A percentile compares a stretch with the other conserved stretches of the same genome.
Conservation (phyloP, 2,888 invertebrate species). For the Drosophila mimetica region DNA sequence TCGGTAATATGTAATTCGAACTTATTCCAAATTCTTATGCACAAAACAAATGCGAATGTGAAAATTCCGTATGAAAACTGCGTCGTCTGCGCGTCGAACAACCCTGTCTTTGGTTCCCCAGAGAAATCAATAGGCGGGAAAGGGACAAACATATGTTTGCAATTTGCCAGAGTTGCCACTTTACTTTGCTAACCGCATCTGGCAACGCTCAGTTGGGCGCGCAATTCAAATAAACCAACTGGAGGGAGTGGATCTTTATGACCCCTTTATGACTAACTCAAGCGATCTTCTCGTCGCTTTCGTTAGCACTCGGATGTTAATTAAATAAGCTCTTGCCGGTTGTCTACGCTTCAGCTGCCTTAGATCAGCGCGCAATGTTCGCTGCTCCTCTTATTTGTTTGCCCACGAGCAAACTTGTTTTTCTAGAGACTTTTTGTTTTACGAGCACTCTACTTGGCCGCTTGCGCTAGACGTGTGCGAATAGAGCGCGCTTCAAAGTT, state of each 20-base stretch:
- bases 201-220: slow-evolving; percentile 6
- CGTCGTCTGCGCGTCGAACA: slow-evolving; percentile 57
- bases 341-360: slow-evolving; percentile 45
- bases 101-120: slow-evolving; percentile 49
- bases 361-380: slow-evolving; percentile 53
- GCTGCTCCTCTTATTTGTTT: slow-evolving; percentile 37
- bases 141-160: not conserved
- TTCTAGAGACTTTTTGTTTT: slow-evolving; percentile 37
- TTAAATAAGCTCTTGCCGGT: slow-evolving; percentile 64
- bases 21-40: slow-evolving; percentile 61
- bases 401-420: slow-evolving; percentile 65
- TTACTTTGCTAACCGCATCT: not conserved
- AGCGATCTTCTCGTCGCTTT: slow-evolving; percentile 40
- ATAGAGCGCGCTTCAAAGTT: slow-evolving; percentile 48
- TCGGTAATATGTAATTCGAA: not conserved
- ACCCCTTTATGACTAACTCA: slow-evolving; percentile 19
- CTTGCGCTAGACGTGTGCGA: slow-evolving; percentile 54
- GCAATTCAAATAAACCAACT: slow-evolving; percentile 3
- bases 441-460: slow-evolving; percentile 40
- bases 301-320: slow-evolving; percentile 62
- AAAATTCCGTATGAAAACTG: slow-evolving; percentile 62
- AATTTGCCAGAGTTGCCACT: slow-evolving; percentile 4
- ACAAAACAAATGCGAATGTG: slow-evolving; percentile 54
- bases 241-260: slow-evolving; percentile 15
- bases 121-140: slow-evolving; percentile 63